phyloP scores from a whole-genome alignment of 1,140 invertebrate genomes.

The Scaptomyza pallida region DNA sequence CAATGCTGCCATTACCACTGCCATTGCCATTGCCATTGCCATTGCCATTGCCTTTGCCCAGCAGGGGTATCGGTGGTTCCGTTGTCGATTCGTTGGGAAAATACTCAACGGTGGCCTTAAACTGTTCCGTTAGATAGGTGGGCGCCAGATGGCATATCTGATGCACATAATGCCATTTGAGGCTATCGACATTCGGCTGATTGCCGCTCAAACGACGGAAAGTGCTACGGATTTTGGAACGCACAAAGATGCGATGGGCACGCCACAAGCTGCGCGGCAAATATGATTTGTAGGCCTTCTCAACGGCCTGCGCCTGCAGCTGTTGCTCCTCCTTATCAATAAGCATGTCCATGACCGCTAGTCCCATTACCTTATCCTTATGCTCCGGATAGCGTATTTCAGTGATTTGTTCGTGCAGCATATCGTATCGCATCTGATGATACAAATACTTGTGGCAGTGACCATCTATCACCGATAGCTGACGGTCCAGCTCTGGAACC shows the following conservation, averaged over 20 bases:
- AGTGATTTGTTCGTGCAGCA: slow-evolving; percentile 90
- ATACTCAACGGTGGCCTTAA: slow-evolving; percentile 86
- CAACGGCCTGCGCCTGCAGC: slow-evolving; percentile 87
- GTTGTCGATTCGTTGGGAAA: slow-evolving; percentile 63
- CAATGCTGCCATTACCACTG: slow-evolving; percentile 10
- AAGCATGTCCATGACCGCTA: slow-evolving; percentile 94
- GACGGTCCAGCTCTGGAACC: slow-evolving; percentile 86
- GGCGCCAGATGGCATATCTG: slow-evolving; percentile 91
- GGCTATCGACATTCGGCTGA: slow-evolving; percentile 87
- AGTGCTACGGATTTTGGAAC: slow-evolving; percentile 89
- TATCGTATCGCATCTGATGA: slow-evolving; percentile 92
- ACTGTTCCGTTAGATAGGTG: slow-evolving; percentile 92
- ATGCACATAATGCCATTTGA: slow-evolving; percentile 91
- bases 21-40: background rate
- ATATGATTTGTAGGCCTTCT: slow-evolving; percentile 91
- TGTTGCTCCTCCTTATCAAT: slow-evolving; percentile 90
- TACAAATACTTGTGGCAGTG: slow-evolving; percentile 93
- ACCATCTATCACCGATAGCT: slow-evolving; percentile 88
- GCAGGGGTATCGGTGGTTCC: slow-evolving; percentile 10
- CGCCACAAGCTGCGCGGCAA: slow-evolving; percentile 91
- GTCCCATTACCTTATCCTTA: slow-evolving; percentile 90
- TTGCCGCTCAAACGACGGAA: slow-evolving; percentile 87
- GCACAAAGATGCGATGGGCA: slow-evolving; percentile 90
- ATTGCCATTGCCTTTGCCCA: background rate
- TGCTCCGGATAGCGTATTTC: slow-evolving; percentile 91